phyloP scores from a whole-genome alignment of 2,888 invertebrate genomes.

The Hydropsyche betteni region DNA sequence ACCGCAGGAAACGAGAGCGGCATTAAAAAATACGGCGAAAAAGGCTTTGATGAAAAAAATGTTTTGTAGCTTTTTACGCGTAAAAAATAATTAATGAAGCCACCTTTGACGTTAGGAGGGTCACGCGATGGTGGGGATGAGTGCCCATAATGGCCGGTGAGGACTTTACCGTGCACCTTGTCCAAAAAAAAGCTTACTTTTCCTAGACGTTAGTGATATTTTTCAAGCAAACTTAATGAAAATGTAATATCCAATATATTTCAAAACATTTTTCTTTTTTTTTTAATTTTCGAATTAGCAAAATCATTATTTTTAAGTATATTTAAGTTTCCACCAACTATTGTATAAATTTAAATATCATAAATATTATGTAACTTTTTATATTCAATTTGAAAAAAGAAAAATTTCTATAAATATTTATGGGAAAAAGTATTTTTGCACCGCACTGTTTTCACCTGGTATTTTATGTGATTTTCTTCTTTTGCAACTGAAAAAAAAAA shows the following conservation, averaged over 20 bases:
- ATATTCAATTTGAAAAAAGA: neutral
- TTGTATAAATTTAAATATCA: neutral
- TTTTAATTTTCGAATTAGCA: neutral
- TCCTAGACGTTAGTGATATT: neutral
- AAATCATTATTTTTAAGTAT: neutral
- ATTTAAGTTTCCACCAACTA: neutral
- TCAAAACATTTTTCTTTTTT: neutral
- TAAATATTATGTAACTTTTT: neutral
- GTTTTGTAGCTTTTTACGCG: conserved; percentile 51
- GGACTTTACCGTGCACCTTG: conserved; percentile 26
- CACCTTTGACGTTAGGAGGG: conserved; percentile 47
- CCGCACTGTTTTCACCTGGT: conserved; percentile 14
- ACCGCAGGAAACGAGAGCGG: conserved; percentile 45
- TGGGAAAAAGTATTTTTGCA: neutral
- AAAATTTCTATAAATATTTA: too few species aligned
- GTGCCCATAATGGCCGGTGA: conserved; percentile 38
- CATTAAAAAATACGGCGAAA: conserved; percentile 41
- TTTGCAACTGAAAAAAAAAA: conserved; percentile 43
- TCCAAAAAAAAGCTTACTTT: neutral
- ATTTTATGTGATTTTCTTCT: conserved; percentile 41
- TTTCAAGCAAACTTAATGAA: too few species aligned
- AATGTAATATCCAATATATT: too few species aligned
- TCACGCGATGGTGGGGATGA: conserved; percentile 32
- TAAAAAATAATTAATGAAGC: conserved; percentile 50
- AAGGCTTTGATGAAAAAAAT: conserved; percentile 44